Evolutionary conservation across 2,113 vertebrate genomes (phyloP).

Genomic region (Tachysurus fulvidraco): DNA sequence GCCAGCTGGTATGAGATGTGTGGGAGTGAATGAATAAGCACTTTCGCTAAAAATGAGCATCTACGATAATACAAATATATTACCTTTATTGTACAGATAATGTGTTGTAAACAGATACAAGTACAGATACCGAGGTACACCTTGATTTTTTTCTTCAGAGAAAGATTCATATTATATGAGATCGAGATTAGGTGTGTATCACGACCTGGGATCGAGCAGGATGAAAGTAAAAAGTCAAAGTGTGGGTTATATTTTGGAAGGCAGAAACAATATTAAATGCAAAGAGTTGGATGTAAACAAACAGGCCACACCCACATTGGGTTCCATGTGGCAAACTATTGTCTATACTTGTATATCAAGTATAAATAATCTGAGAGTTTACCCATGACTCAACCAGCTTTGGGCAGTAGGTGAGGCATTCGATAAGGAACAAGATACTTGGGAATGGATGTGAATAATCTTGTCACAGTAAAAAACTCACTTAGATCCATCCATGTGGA

Average conservation of each 20-base stretch:
- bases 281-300: neutral
- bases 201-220: neutral
- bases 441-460: neutral
- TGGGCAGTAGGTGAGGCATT: neutral
- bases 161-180: neutral
- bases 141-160: neutral
- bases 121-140: neutral
- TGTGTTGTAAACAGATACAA: neutral
- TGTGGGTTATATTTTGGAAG: neutral
- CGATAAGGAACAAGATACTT: neutral
- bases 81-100: neutral
- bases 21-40: slow-evolving; percentile 35
- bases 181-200: neutral
- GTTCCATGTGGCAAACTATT: neutral
- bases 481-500: neutral
- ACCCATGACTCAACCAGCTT: neutral
- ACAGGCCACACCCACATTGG: neutral
- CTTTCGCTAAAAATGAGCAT: neutral
- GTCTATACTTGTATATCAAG: neutral
- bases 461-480: neutral
- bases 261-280: neutral
- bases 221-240: neutral
- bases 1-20: slow-evolving; percentile 11
- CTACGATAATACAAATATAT: neutral
- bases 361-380: neutral